Percentiles rank a stretch among this genome's conserved stretches.
These are phyloP conservation scores for Scaptodrosophila latifasciaeformis DNA, from an alignment of 2,888 invertebrate species.

Conservation along the genomic window DNA sequence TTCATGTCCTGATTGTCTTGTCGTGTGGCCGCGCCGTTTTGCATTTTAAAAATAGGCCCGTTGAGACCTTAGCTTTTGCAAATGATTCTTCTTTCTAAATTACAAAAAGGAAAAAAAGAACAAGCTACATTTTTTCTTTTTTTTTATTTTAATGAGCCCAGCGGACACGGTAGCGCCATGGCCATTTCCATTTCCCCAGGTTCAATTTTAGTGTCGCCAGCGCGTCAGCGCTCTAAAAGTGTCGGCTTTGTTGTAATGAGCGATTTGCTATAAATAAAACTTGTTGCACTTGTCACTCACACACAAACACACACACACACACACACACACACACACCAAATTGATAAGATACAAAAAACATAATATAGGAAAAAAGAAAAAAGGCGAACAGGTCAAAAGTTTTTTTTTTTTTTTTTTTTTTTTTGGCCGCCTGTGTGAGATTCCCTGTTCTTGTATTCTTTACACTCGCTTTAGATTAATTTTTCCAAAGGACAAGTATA, in stretches of 20 bases:
- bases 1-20: constrained; percentile 68
- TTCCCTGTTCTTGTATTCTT: too few relatives aligned
- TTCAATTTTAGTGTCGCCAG: background rate
- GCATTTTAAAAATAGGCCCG: constrained; percentile 64
- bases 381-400: background rate
- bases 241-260: constrained; percentile 61
- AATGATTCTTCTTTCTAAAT: constrained; percentile 34
- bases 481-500: too few relatives aligned
- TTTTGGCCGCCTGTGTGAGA: background rate
- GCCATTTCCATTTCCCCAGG: background rate
- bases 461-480: too few relatives aligned
- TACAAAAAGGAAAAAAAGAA: too few relatives aligned
- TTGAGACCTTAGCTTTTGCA: too few relatives aligned
- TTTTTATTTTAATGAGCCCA: constrained; percentile 54
- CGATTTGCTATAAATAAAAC: constrained; percentile 33
- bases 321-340: background rate
- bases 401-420: background rate
- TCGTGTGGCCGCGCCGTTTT: constrained; percentile 61
- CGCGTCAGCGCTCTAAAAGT: constrained; percentile 37
- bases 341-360: constrained; percentile 5
- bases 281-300: background rate
- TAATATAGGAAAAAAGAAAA: background rate
- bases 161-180: background rate
- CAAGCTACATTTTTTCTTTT: too few relatives aligned
- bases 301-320: too few relatives aligned